Base-by-base conservation (phyloP, 2,113 vertebrate genomes). In the Cricetomys ansorgei region DNA sequence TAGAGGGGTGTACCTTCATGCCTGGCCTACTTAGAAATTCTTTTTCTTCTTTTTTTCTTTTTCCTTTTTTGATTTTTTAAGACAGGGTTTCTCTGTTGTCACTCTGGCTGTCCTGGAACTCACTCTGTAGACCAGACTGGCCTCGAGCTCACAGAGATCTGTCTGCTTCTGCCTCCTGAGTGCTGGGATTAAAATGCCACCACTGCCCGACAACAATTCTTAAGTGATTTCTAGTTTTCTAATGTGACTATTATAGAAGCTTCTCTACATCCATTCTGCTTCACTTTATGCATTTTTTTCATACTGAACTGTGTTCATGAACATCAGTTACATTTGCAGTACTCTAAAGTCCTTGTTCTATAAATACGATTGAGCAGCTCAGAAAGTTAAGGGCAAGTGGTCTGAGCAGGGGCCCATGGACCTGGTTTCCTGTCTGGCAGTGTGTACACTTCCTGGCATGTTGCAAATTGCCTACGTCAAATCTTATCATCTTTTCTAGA, bases 241-340 rank as follows among this genome's bases (percentile, higher is more conserved):
- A 83, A 80, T 48, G 59, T 53, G 80, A 55, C 59, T 94, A 12
- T 77, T 29, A 57, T 34, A 80, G 45, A 43, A 31, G 45, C 50
- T 40, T 29, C 75, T 57, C 4, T 21, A 31, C 53, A 59, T 86
- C 27, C 37, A 29, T 69, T 88, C 48, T 64, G 29, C 55, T 70
- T 89, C 69, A 19, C 86, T 92, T 87, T 80, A 45, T 48, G 12
- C 72, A 50, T 53, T 76, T 83, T 97, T 53, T 88, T 43, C 72
- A 21, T 73, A 7, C 10, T 23, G 73, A 95, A 48, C 25, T 17
- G 59, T 17, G 59, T 2, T 59, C 37, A 4, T 57, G 15, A 62
- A 0, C 59, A 73, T 48, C 65, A 57, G 62, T 53, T 89, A 69
- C n/a, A 85, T 55, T 48, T 23, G 3, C 40, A 75, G 31, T 48